These are phyloP conservation scores for Lampris incognitus DNA, from an alignment of 2,113 vertebrate species.

Conservation along the genomic window DNA sequence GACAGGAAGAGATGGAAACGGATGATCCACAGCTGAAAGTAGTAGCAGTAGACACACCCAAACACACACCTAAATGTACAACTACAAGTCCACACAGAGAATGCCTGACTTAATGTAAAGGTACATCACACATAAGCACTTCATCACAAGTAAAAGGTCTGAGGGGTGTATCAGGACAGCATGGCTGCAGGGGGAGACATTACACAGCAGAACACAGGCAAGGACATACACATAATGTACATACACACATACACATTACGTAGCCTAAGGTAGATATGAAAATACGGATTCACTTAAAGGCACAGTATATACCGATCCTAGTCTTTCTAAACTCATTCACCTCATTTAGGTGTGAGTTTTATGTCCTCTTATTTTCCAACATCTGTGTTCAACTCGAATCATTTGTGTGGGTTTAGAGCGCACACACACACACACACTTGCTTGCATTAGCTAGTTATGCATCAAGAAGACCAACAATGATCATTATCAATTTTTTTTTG, in stretches of 20 bases:
- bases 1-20: no score
- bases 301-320: background rate
- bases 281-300: no score
- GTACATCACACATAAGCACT: background rate
- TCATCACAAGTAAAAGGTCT: background rate
- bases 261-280: background rate
- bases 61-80: background rate
- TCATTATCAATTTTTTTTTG: no score
- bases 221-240: conserved; percentile 21
- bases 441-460: no score
- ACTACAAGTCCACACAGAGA: background rate
- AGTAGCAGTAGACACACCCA: background rate
- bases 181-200: conserved; percentile 55
- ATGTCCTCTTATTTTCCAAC: background rate
- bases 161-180: conserved; percentile 15
- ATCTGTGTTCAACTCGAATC: no score
- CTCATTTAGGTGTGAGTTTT: background rate
- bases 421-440: no score
- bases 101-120: background rate
- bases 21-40: no score
- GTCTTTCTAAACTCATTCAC: background rate
- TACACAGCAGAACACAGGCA: conserved; percentile 13
- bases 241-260: background rate
- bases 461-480: no score
- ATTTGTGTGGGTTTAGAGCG: no score